Conservation (phyloP, 2,888 invertebrate genomes). For the Pantelozetes paolii region DNA sequence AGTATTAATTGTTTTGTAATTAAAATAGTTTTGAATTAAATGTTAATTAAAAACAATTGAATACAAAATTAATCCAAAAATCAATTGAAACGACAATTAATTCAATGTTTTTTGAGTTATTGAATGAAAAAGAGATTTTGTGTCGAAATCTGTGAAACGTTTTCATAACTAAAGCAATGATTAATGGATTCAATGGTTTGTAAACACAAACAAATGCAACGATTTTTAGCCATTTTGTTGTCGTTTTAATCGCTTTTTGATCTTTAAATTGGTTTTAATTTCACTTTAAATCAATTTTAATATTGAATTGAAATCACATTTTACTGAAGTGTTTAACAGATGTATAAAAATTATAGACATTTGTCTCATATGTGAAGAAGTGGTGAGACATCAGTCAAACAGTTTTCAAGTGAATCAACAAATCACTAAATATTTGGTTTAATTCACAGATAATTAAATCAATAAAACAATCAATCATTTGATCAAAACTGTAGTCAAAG, state of each 20-base stretch:
- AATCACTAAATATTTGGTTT: not conserved
- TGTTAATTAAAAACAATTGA: too few relatives aligned
- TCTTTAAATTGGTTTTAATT: not conserved
- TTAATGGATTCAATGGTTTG: not conserved
- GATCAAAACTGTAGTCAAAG: not conserved
- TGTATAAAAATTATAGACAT: too few relatives aligned
- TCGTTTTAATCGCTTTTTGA: not conserved
- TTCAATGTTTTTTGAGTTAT: too few relatives aligned
- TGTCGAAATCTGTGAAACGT: too few relatives aligned
- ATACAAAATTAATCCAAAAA: too few relatives aligned
- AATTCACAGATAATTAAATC: not conserved
- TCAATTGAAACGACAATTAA: too few relatives aligned
- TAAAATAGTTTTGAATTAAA: too few relatives aligned
- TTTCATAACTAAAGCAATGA: too few relatives aligned
- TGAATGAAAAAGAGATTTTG: too few relatives aligned
- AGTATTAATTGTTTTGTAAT: too few relatives aligned
- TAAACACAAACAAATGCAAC: not conserved
- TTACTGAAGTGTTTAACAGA: too few relatives aligned
- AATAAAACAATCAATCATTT: not conserved
- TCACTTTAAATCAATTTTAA: not conserved
- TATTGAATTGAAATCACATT: too few relatives aligned
- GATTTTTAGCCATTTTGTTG: slow-evolving; percentile 25
- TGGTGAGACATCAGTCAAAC: not conserved
- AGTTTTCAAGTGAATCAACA: not conserved
- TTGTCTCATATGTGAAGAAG: not conserved